Conservation (phyloP, 2,113 vertebrate genomes). For the Pterocles burchelli region DNA sequence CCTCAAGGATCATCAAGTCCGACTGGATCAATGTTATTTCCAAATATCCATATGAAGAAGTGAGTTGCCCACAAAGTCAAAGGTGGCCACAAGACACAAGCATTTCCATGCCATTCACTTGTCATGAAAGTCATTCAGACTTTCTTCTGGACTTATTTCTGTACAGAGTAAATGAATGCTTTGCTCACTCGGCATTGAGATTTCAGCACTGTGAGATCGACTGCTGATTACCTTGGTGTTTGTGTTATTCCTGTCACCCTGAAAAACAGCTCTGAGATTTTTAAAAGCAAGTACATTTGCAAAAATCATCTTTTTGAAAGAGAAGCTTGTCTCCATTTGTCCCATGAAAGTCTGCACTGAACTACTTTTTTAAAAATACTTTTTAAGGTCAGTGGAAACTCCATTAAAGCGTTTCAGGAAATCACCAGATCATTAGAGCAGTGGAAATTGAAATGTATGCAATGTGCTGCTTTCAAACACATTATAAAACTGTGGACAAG, state of each 20-base stretch:
- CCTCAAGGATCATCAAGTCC: too few species aligned
- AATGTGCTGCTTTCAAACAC: neutral
- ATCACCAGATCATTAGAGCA: neutral
- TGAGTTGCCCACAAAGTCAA: neutral
- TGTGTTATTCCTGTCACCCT: neutral
- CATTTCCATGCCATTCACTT: neutral
- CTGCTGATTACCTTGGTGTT: neutral
- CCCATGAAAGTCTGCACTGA: neutral
- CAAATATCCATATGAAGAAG: neutral
- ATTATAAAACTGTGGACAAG: neutral
- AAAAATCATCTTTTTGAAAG: neutral
- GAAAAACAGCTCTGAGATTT: neutral
- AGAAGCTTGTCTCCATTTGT: neutral
- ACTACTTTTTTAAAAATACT: neutral
- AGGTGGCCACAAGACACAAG: neutral
- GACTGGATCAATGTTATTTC: neutral
- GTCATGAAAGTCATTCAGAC: neutral
- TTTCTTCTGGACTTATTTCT: neutral
- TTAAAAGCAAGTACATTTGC: conserved; percentile 4
- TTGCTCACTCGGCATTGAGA: neutral
- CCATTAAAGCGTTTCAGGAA: neutral
- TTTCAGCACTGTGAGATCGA: neutral
- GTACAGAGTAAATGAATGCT: neutral
- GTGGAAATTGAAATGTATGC: conserved; percentile 39
- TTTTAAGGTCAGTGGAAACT: conserved; percentile 46